phyloP scores from a whole-genome alignment of 1,140 invertebrate species.

The Microplitis mediator region DNA sequence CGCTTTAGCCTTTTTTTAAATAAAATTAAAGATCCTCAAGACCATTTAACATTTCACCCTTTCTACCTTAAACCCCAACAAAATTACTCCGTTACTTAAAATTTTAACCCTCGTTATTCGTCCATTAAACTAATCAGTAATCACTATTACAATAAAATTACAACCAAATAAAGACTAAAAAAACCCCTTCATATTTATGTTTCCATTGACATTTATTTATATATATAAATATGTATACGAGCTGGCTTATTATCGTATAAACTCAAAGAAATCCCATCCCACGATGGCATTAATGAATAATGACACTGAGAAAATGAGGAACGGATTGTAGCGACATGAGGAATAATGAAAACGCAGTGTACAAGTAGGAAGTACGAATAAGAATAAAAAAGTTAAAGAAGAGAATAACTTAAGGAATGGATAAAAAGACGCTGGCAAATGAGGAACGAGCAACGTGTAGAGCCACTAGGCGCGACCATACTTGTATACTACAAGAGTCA shows the following conservation, averaged over 20 bases:
- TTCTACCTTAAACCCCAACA: background rate
- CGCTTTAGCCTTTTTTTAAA: constrained; percentile 31
- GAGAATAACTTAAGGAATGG: background rate
- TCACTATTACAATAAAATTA: too few relatives aligned
- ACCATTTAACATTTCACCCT: background rate
- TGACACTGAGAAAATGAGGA: constrained; percentile 9
- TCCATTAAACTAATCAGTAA: too few relatives aligned
- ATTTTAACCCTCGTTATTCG: too few relatives aligned
- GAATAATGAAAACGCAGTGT: constrained; percentile 4
- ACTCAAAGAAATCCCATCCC: background rate
- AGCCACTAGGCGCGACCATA: background rate
- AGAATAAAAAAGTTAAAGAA: background rate
- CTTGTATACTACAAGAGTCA: background rate
- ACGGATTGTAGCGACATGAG: constrained; percentile 10
- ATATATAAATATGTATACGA: too few relatives aligned
- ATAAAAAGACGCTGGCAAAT: background rate
- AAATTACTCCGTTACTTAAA: background rate
- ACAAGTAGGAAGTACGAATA: background rate
- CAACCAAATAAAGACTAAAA: too few relatives aligned
- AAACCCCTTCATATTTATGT: too few relatives aligned
- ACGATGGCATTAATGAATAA: constrained; percentile 11
- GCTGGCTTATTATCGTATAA: background rate
- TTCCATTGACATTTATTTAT: too few relatives aligned
- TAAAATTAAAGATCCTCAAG: background rate
- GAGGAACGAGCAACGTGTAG: background rate